Conservation (phyloP, 2,888 invertebrate species). For the Pyrrhosoma nymphula region DNA sequence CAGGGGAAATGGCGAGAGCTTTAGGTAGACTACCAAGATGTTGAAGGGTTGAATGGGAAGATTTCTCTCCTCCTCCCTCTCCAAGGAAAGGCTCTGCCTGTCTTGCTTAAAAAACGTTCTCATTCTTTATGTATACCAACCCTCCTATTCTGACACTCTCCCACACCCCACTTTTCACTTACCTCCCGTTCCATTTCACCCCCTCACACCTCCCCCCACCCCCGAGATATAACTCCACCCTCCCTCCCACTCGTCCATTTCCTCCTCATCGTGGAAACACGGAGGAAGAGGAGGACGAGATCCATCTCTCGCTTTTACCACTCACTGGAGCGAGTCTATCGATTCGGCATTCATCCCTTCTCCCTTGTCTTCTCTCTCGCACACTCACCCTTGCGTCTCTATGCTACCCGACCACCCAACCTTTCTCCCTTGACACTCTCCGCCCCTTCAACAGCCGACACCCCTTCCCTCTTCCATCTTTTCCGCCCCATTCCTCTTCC, state of each 20-base stretch:
- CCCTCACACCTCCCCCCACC: not conserved
- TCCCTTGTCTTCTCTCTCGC: not conserved
- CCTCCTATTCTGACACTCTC: not conserved
- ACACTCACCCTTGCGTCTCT: not conserved
- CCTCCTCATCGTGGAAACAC: slow-evolving; percentile 56
- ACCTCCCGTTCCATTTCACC: not conserved
- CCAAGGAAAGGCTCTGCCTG: slow-evolving; percentile 26
- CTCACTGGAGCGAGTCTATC: slow-evolving; percentile 57
- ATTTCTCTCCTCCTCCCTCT: not conserved
- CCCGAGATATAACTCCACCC: not conserved
- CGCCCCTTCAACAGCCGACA: not conserved
- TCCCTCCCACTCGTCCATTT: not conserved
- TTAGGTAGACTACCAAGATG: slow-evolving; percentile 58
- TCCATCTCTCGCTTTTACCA: slow-evolving; percentile 43
- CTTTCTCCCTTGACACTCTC: not conserved
- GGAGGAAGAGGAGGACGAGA: not conserved
- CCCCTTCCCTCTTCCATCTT: not conserved
- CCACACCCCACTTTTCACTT: slow-evolving; percentile 15
- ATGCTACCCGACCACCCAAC: too few species aligned
- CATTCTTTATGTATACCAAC: slow-evolving; percentile 63
- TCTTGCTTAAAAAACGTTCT: slow-evolving; percentile 60
- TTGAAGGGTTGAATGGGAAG: slow-evolving; percentile 65
- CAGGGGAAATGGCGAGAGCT: slow-evolving; percentile 43
- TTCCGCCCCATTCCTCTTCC: not conserved
- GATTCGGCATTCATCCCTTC: slow-evolving; percentile 49